These are phyloP conservation scores for Grallaria varia DNA, from an alignment of 2,113 vertebrate genomes.

Conservation along the genomic window DNA sequence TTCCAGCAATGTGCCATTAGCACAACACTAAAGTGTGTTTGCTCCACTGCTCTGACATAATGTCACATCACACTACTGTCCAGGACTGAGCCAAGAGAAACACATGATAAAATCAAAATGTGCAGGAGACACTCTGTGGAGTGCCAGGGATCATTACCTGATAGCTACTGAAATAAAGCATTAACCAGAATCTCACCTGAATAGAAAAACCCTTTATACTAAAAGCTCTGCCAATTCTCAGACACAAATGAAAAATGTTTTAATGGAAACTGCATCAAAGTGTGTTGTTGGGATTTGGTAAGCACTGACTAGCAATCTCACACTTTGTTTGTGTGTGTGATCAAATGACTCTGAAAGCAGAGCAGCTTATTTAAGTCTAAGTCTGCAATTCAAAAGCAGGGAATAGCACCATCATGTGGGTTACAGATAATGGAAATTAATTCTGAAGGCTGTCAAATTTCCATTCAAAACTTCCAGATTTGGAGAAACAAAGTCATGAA, in stretches of 20 bases:
- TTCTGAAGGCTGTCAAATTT: neutral
- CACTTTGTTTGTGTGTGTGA: neutral
- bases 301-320: neutral
- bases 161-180: neutral
- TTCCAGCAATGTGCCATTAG: neutral
- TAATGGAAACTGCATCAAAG: neutral
- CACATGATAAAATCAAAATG: neutral
- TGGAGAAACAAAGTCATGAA: neutral
- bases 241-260: neutral
- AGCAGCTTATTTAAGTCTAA: neutral
- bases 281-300: neutral
- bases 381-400: neutral
- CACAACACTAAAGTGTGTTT: neutral
- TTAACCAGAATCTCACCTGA: neutral
- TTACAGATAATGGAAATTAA: neutral
- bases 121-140: neutral
- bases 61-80: neutral
- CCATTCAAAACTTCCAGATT: neutral
- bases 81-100: neutral
- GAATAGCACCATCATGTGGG: neutral
- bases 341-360: neutral
- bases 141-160: neutral
- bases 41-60: neutral
- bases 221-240: neutral
- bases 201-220: neutral